Evolutionary conservation across 2,888 invertebrate genomes (phyloP).

Genomic region (Meghimatium bilineatum): DNA sequence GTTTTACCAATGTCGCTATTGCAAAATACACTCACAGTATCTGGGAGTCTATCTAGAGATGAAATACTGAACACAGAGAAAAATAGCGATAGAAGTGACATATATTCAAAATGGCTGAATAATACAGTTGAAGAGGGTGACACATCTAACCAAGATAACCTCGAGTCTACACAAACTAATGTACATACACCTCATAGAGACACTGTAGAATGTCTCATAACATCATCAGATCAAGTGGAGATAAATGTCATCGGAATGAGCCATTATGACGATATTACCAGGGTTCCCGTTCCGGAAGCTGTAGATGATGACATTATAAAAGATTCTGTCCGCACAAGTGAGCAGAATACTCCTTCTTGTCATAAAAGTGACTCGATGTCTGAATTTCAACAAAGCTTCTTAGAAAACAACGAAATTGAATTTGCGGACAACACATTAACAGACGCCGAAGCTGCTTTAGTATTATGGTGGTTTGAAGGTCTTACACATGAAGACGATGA

Average conservation of each 20-base stretch:
- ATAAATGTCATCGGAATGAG: neutral
- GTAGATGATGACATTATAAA: slow-evolving; percentile 28
- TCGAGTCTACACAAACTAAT: neutral
- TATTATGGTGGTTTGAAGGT: slow-evolving; percentile 1
- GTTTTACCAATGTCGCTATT: neutral
- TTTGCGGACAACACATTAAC: slow-evolving; percentile 5
- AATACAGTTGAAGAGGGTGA: neutral
- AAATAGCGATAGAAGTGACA: neutral
- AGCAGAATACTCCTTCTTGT: neutral
- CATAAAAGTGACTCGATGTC: neutral
- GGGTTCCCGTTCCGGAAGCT: slow-evolving; percentile 25
- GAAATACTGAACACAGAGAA: no score
- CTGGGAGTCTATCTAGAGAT: neutral
- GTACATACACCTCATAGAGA: neutral
- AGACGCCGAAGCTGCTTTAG: neutral
- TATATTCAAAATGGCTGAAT: neutral
- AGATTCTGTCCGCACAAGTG: neutral
- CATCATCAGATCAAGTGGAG: slow-evolving; percentile 15
- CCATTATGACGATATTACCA: neutral
- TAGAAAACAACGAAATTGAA: slow-evolving; percentile 7
- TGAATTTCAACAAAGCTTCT: slow-evolving; percentile 22
- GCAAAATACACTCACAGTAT: neutral
- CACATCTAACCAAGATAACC: neutral
- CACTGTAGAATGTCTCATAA: neutral
- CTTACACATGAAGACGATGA: slow-evolving; percentile 14